Percentiles rank a stretch among this genome's conserved stretches.
Evolutionary conservation across 2,113 vertebrate genomes (phyloP).

Genomic region (Tetraodon nigroviridis): DNA sequence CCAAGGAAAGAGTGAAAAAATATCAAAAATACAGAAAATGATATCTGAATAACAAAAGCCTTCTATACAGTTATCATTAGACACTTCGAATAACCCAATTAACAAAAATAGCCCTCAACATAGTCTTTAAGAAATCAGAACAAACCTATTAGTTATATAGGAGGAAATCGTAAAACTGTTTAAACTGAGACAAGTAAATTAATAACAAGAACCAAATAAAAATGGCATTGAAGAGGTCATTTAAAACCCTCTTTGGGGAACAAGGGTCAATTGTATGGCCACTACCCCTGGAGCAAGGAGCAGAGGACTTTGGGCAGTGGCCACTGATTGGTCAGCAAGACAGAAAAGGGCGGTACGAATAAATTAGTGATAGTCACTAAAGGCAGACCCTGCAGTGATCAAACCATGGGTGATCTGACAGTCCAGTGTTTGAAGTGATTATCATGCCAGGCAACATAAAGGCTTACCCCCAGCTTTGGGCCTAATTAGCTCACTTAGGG

Average conservation of each 20-base stretch:
- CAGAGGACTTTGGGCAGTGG: slow-evolving; percentile 64
- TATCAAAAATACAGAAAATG: background rate
- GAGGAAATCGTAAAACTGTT: slow-evolving; percentile 17
- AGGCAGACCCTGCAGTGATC: slow-evolving; percentile 76
- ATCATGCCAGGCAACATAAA: slow-evolving; percentile 74
- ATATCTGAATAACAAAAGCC: background rate
- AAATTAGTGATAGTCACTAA: slow-evolving; percentile 74
- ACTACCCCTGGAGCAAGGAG: slow-evolving; percentile 78
- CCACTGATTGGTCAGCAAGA: slow-evolving; percentile 64
- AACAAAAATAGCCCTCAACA: slow-evolving; percentile 8
- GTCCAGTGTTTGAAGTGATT: slow-evolving; percentile 81
- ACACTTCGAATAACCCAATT: background rate
- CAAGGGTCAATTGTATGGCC: slow-evolving; percentile 77
- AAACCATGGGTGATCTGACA: slow-evolving; percentile 80
- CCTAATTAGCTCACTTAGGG: slow-evolving; percentile 78
- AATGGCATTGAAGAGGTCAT: slow-evolving; percentile 67
- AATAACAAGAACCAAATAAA: slow-evolving; percentile 60
- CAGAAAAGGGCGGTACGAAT: slow-evolving; percentile 64
- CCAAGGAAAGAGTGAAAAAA: background rate
- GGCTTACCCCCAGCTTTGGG: slow-evolving; percentile 70
- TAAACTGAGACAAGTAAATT: slow-evolving; percentile 49
- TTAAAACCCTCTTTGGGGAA: slow-evolving; percentile 67
- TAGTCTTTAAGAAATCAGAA: slow-evolving; percentile 14
- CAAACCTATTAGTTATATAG: slow-evolving; percentile 18
- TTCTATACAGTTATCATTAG: background rate